Conservation (phyloP, 2,888 invertebrate genomes). For the Clepsis dumicolana region DNA sequence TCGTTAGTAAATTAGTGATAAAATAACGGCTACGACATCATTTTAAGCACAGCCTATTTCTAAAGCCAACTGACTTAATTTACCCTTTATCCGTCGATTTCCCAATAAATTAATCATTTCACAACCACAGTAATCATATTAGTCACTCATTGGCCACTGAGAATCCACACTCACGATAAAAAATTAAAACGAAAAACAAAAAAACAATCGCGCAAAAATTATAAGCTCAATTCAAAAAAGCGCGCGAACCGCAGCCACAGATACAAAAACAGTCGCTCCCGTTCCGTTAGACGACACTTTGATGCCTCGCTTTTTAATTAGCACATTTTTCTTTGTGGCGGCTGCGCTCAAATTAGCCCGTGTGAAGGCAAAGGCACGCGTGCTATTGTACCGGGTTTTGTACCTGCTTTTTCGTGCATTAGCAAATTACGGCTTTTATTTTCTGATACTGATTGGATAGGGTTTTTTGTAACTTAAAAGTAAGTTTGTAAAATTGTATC, state of each 20-base stretch:
- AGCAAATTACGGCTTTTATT: constrained; percentile 41
- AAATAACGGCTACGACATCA: no score
- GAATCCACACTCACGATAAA: background rate
- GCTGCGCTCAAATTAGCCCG: constrained; percentile 78
- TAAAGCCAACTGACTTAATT: no score
- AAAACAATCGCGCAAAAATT: constrained; percentile 5
- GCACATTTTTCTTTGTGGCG: constrained; percentile 81
- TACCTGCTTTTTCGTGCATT: constrained; percentile 44
- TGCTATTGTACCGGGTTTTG: constrained; percentile 37
- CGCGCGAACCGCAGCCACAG: constrained; percentile 41
- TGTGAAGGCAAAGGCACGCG: constrained; percentile 50
- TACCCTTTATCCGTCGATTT: no score
- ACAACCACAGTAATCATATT: no score
- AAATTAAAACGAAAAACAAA: background rate
- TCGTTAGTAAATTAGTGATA: no score
- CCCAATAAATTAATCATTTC: no score
- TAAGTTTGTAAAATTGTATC: background rate
- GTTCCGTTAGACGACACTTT: constrained; percentile 76
- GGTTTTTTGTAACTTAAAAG: background rate
- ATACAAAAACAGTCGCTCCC: constrained; percentile 42
- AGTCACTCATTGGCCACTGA: no score
- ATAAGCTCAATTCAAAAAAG: constrained; percentile 42
- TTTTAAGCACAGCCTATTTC: no score
- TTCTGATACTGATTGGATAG: background rate
- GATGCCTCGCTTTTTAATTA: constrained; percentile 83